Evolutionary conservation across 35 echinoderm and acorn worm genomes (phyloP).

Genomic region (Eucidaris tribuloides): DNA sequence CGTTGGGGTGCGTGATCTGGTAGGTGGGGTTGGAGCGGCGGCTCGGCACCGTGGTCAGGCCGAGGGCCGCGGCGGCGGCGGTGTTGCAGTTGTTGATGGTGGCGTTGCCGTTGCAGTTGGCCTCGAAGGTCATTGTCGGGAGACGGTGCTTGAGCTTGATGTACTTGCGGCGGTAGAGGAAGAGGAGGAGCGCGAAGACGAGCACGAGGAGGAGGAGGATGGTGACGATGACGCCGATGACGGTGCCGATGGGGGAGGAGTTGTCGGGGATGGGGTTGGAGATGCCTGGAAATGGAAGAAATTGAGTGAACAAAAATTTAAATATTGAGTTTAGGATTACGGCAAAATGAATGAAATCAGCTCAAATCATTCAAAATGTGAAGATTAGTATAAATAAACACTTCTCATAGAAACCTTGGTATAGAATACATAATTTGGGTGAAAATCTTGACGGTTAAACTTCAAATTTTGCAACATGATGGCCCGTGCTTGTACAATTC

Average conservation of each 20-base stretch:
- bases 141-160: conserved; percentile 84
- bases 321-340: too few species aligned
- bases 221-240: conserved; percentile 57
- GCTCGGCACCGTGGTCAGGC: conserved; percentile 33
- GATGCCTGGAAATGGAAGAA: too few species aligned
- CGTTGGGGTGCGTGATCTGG: conserved; percentile 87
- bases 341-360: too few species aligned
- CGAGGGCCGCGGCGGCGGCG: neutral
- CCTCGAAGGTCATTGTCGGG: conserved; percentile 55
- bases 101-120: conserved; percentile 13
- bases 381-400: too few species aligned
- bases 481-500: too few species aligned
- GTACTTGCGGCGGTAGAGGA: conserved; percentile 92
- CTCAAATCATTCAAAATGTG: too few species aligned
- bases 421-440: too few species aligned
- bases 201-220: conserved; percentile 65
- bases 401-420: too few species aligned
- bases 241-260: conserved; percentile 10
- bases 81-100: conserved; percentile 17
- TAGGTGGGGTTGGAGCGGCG: conserved; percentile 88
- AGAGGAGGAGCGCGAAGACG: conserved; percentile 65
- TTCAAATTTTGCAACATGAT: too few species aligned
- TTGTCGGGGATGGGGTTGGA: neutral
- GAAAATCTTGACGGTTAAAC: too few species aligned
- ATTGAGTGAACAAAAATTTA: too few species aligned